Conservation (phyloP, 1,140 invertebrate species). For the Magallana gigas region DNA sequence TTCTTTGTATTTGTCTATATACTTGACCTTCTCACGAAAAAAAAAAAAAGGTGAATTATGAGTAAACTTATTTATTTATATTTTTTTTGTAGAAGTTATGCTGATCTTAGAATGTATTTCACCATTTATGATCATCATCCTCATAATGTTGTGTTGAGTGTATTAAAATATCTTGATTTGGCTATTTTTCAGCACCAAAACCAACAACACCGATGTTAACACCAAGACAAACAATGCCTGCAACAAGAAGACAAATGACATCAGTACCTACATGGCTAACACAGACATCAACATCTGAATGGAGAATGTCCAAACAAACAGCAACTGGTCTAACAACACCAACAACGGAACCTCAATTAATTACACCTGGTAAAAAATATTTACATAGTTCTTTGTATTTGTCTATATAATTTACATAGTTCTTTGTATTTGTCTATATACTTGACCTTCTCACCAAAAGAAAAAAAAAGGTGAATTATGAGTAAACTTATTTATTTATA, state of each 20-base stretch:
- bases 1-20: constrained; percentile 19
- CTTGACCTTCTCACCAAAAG: constrained; percentile 4
- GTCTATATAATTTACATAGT: constrained; percentile 8
- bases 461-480: neutral
- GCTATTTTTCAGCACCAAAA: neutral
- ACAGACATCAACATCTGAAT: no score
- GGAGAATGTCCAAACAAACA: no score
- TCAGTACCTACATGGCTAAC: neutral
- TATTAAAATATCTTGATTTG: no score
- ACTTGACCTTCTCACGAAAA: constrained; percentile 6
- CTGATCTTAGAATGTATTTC: neutral
- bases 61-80: constrained; percentile 10
- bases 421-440: constrained; percentile 19
- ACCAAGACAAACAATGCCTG: neutral
- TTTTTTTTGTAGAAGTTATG: constrained; percentile 23
- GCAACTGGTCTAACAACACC: neutral
- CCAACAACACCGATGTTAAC: neutral
- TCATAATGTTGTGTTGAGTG: neutral
- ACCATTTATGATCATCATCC: constrained; percentile 11
- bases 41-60: neutral
- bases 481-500: constrained; percentile 10
- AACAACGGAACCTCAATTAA: neutral
- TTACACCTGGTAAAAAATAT: neutral
- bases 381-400: constrained; percentile 9
- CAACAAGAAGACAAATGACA: neutral